These are phyloP conservation scores for Leptogaster cylindrica DNA, from an alignment of 2,888 invertebrate genomes.

Conservation along the genomic window DNA sequence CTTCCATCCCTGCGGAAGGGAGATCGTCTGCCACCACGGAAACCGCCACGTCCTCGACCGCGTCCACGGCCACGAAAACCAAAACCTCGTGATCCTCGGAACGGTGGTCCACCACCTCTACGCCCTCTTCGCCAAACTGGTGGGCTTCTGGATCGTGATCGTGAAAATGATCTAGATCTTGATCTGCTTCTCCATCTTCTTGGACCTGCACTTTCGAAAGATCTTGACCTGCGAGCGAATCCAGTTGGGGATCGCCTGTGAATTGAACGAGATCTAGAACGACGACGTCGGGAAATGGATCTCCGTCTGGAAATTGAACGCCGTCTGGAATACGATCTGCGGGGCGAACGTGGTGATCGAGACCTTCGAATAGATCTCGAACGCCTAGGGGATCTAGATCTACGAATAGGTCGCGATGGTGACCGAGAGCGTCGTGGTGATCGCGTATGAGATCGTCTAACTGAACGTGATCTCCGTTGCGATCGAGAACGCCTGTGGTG, in stretches of 20 bases:
- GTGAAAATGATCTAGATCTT: slow-evolving; percentile 53
- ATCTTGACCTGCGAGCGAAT: slow-evolving; percentile 31
- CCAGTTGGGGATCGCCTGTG: slow-evolving; percentile 11
- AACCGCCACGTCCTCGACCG: slow-evolving; percentile 59
- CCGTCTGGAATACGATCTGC: slow-evolving; percentile 45
- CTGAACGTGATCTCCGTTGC: slow-evolving; percentile 56
- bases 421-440: slow-evolving; percentile 63
- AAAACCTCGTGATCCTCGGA: slow-evolving; percentile 65
- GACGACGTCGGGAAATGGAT: slow-evolving; percentile 40
- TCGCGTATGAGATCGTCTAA: slow-evolving; percentile 53
- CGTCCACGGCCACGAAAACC: slow-evolving; percentile 66
- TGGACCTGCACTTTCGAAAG: slow-evolving; percentile 18
- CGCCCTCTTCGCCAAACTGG: slow-evolving; percentile 42
- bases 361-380: slow-evolving; percentile 44
- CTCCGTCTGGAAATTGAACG: slow-evolving; percentile 64
- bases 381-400: slow-evolving; percentile 49
- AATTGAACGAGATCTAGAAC: slow-evolving; percentile 47
- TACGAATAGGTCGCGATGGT: slow-evolving; percentile 50
- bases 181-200: slow-evolving; percentile 53
- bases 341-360: slow-evolving; percentile 1
- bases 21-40: slow-evolving; percentile 48
- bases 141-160: slow-evolving; percentile 51
- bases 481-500: slow-evolving; percentile 58
- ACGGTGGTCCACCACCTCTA: slow-evolving; percentile 57
- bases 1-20: slow-evolving; percentile 49